phyloP scores from a whole-genome alignment of 2,888 invertebrate species.

The Choristoneura rosaceana region DNA sequence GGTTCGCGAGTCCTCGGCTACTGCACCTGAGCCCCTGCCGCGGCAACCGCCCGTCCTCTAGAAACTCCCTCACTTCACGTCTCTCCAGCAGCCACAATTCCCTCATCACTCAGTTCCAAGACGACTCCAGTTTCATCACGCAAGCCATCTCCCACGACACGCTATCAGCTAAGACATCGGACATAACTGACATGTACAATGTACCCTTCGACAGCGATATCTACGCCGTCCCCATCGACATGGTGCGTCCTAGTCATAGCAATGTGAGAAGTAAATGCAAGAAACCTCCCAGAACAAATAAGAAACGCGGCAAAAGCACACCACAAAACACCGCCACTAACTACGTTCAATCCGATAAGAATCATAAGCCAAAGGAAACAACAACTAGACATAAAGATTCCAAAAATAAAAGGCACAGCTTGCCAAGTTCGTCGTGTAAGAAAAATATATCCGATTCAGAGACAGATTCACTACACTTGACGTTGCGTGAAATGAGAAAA shows the following conservation, averaged over 20 bases:
- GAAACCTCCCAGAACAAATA: constrained; percentile 67
- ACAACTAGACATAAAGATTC: constrained; percentile 66
- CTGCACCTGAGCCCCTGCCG: constrained; percentile 87
- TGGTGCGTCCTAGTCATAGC: constrained; percentile 86
- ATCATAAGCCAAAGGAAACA: constrained; percentile 62
- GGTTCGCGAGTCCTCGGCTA: constrained; percentile 79
- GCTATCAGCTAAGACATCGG: constrained; percentile 88
- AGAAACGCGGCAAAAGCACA: constrained; percentile 73
- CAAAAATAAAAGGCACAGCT: constrained; percentile 88
- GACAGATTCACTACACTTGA: constrained; percentile 91
- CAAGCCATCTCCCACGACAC: constrained; percentile 96
- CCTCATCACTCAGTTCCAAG: constrained; percentile 90
- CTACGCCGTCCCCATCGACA: constrained; percentile 94
- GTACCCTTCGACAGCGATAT: constrained; percentile 95
- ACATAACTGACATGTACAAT: constrained; percentile 94
- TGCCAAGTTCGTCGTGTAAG: constrained; percentile 87
- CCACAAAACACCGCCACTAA: constrained; percentile 59
- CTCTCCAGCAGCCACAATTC: constrained; percentile 95
- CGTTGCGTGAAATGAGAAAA: constrained; percentile 93
- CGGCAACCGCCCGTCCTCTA: constrained; percentile 88
- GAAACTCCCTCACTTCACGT: constrained; percentile 91
- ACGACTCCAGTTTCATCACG: constrained; percentile 94
- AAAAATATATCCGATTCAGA: constrained; percentile 83
- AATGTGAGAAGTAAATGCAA: constrained; percentile 72
- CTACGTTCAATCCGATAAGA: constrained; percentile 59